A percentile compares a stretch with the other conserved stretches of the same genome.
These are phyloP conservation scores for Nautilus pompilius DNA, from an alignment of 1,140 invertebrate species.

Conservation along the genomic window DNA sequence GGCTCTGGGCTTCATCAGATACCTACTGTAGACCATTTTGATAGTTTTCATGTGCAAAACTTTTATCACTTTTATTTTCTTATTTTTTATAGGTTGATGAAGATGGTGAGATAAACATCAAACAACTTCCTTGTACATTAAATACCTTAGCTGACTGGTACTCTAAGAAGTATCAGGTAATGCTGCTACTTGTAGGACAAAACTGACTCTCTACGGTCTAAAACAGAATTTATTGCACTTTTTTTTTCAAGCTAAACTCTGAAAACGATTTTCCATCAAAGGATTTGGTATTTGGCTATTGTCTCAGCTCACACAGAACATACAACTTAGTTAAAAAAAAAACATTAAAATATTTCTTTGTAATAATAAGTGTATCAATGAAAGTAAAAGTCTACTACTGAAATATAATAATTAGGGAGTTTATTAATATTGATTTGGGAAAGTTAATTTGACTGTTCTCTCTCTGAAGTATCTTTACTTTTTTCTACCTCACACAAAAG, in stretches of 20 bases:
- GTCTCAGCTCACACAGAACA: not conserved
- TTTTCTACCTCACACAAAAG: too few species aligned
- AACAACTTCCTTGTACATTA: slow-evolving; percentile 18
- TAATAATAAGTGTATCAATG: too few species aligned
- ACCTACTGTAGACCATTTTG: too few species aligned
- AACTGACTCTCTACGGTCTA: not conserved
- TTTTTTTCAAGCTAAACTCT: not conserved
- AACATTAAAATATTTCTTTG: not conserved
- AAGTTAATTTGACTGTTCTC: too few species aligned
- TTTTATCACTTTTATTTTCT: too few species aligned
- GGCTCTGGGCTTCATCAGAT: too few species aligned
- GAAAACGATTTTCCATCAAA: not conserved
- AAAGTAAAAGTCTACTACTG: too few species aligned
- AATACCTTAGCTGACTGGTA: slow-evolving; percentile 21
- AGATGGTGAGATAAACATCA: not conserved
- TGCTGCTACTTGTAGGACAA: not conserved
- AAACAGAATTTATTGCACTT: not conserved
- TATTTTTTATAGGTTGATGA: too few species aligned
- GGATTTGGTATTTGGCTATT: not conserved
- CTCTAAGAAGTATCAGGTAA: slow-evolving; percentile 16
- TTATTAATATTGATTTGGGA: too few species aligned
- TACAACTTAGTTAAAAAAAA: not conserved
- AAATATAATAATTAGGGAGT: too few species aligned
- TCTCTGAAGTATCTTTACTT: too few species aligned
- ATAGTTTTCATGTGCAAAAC: too few species aligned